Conservation (phyloP, 2,113 vertebrate species). For the Mellivora capensis region DNA sequence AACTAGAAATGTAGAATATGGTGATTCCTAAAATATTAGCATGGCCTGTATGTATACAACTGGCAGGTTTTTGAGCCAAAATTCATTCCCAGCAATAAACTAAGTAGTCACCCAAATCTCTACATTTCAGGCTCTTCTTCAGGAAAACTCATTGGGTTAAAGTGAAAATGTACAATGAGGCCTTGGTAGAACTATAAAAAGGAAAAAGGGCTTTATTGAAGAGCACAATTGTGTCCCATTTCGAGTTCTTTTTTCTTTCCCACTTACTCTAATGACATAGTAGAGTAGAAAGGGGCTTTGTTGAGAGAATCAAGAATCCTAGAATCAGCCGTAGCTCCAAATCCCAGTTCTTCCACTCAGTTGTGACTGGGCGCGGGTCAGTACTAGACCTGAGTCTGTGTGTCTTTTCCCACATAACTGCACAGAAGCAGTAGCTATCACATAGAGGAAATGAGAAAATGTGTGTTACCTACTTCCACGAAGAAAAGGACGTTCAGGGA, state of each 20-base stretch:
- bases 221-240: background rate
- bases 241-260: background rate
- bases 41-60: background rate
- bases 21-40: conserved; percentile 48
- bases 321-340: background rate
- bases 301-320: background rate
- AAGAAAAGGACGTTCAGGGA: background rate
- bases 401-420: background rate
- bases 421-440: background rate
- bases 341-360: background rate
- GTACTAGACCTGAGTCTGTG: background rate
- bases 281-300: background rate
- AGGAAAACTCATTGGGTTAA: background rate
- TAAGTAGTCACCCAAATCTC: background rate
- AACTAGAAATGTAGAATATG: conserved; percentile 38
- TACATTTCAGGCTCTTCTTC: background rate
- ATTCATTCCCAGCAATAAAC: background rate
- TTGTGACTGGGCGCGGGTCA: background rate
- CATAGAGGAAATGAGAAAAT: background rate
- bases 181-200: background rate
- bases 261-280: background rate
- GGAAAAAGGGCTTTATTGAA: background rate
- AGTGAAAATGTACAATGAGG: background rate
- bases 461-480: background rate
- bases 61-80: conserved; percentile 39